Percentiles rank a stretch among this genome's conserved stretches.
Conservation (phyloP, 2,888 invertebrate genomes). For the Cepaea hortensis region DNA sequence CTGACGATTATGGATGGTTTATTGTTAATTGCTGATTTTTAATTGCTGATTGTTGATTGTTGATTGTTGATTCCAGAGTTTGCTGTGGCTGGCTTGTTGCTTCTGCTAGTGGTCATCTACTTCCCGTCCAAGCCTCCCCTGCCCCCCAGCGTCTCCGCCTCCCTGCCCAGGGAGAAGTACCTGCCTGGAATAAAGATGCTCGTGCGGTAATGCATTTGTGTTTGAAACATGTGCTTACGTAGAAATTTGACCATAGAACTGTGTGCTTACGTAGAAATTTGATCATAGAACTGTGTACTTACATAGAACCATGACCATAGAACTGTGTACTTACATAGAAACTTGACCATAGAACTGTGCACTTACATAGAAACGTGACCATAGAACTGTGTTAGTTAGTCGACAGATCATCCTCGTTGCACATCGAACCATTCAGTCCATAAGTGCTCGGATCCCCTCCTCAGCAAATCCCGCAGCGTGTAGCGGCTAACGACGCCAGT, state of each 20-base stretch:
- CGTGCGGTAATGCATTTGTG: conserved; percentile 51
- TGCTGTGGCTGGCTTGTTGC: conserved; percentile 46
- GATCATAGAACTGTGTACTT: neutral
- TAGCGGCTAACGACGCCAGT: too few relatives aligned
- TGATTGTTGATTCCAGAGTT: conserved; percentile 44
- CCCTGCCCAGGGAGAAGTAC: conserved; percentile 59
- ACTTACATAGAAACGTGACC: too few relatives aligned
- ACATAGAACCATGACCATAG: neutral
- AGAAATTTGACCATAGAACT: neutral
- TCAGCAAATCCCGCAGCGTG: too few relatives aligned
- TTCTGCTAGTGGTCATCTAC: conserved; percentile 61
- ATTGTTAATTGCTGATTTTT: neutral
- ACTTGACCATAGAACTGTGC: too few relatives aligned
- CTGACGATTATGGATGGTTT: neutral
- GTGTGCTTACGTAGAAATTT: neutral
- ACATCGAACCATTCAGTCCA: too few relatives aligned
- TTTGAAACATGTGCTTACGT: neutral
- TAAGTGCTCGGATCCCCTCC: too few relatives aligned
- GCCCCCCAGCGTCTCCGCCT: conserved; percentile 67
- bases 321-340: neutral
- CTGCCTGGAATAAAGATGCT: conserved; percentile 56
- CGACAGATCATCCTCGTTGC: too few relatives aligned
- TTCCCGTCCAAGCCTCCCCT: conserved; percentile 67
- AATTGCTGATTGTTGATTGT: neutral
- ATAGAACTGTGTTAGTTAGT: too few relatives aligned